Evolutionary conservation across 2,113 vertebrate species (phyloP).

Genomic region (Labeo catla): DNA sequence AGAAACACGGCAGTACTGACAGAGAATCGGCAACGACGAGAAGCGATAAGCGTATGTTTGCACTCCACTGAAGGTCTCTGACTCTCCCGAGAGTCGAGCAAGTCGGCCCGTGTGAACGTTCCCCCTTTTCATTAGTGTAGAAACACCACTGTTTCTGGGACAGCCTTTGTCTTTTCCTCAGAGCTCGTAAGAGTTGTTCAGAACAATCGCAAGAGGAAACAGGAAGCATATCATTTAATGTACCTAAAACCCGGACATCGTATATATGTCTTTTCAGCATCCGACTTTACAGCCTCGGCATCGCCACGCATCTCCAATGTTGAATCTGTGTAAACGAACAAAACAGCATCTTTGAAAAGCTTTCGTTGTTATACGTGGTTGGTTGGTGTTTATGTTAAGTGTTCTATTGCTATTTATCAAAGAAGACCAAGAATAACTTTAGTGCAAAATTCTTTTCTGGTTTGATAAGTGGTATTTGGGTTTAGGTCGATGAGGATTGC

Average conservation of each 20-base stretch:
- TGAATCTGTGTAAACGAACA: constrained; percentile 67
- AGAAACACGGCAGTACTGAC: constrained; percentile 40
- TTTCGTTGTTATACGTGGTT: constrained; percentile 52
- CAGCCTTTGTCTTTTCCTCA: constrained; percentile 58
- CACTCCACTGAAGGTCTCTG: neutral
- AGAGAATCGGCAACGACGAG: neutral
- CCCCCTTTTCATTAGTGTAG: neutral
- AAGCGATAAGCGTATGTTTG: neutral
- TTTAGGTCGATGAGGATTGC: constrained; percentile 47
- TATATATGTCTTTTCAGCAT: constrained; percentile 48
- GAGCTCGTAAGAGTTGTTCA: constrained; percentile 64
- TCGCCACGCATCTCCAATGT: constrained; percentile 54
- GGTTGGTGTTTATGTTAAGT: constrained; percentile 61
- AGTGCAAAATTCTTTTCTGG: constrained; percentile 82
- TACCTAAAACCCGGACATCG: constrained; percentile 69
- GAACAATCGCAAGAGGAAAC: constrained; percentile 76
- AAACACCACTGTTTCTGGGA: constrained; percentile 55
- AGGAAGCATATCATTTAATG: constrained; percentile 67
- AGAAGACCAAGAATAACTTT: constrained; percentile 78
- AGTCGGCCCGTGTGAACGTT: neutral
- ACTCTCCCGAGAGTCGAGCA: neutral
- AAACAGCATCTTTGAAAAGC: constrained; percentile 64
- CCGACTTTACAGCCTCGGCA: constrained; percentile 60
- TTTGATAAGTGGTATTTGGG: constrained; percentile 75
- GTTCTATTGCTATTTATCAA: constrained; percentile 79